Conservation (phyloP, 2,113 vertebrate genomes). For the Poicephalus gulielmi region DNA sequence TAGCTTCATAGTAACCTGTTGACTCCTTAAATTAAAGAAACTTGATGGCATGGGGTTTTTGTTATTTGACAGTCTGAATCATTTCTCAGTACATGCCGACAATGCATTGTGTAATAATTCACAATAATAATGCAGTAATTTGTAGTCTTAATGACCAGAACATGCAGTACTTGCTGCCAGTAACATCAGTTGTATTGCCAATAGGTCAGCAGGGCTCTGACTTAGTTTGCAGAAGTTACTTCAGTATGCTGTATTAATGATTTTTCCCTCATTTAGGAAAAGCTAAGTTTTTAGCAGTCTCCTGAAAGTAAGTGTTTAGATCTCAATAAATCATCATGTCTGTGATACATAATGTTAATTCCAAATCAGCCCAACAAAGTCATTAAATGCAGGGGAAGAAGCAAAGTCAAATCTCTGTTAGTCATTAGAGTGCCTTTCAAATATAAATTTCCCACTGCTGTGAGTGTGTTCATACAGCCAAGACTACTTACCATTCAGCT, state of each 20-base stretch:
- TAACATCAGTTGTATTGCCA: not conserved
- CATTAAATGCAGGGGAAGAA: not conserved
- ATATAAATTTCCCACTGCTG: fast-evolving
- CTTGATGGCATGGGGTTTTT: fast-evolving
- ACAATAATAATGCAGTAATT: not conserved
- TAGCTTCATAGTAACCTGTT: not conserved
- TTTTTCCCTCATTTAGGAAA: not conserved
- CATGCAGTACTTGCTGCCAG: not conserved
- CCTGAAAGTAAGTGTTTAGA: not conserved
- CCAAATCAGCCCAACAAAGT: not conserved
- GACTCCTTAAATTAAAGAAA: not conserved
- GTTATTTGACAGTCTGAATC: not conserved
- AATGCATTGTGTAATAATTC: not conserved
- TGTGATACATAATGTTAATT: not conserved
- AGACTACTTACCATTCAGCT: not conserved
- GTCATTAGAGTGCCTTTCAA: not conserved
- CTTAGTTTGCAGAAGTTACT: not conserved
- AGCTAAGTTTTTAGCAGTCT: not conserved
- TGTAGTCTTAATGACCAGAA: not conserved
- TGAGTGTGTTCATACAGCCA: not conserved
- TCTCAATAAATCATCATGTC: not conserved
- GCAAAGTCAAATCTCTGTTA: not conserved
- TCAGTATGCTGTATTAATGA: not conserved
- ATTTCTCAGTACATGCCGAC: not conserved
- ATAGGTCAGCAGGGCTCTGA: not conserved